Percentiles rank a stretch among this genome's conserved stretches.
These are phyloP conservation scores for Nixonia krombeini DNA, from an alignment of 1,140 invertebrate genomes.

Conservation along the genomic window DNA sequence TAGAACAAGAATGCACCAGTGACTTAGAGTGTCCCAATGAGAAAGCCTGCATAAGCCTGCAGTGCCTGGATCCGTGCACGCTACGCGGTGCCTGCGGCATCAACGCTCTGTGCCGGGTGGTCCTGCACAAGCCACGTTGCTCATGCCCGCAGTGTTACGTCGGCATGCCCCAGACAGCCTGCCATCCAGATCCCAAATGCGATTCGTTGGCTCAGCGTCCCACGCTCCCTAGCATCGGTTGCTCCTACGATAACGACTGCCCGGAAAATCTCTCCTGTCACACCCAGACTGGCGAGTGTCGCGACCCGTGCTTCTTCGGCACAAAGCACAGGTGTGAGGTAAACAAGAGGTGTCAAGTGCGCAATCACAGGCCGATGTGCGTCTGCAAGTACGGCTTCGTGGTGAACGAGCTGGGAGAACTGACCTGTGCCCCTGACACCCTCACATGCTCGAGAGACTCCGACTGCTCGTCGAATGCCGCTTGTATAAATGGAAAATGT, in stretches of 20 bases:
- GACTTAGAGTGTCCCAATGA: slow-evolving; percentile 92
- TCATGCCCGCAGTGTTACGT: slow-evolving; percentile 89
- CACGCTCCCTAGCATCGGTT: slow-evolving; percentile 70
- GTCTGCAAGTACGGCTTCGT: slow-evolving; percentile 91
- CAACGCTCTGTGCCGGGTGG: slow-evolving; percentile 88
- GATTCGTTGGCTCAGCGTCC: slow-evolving; percentile 72
- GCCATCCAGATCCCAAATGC: slow-evolving; percentile 83
- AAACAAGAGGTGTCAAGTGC: slow-evolving; percentile 90
- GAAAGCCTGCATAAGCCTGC: slow-evolving; percentile 88
- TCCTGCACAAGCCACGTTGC: slow-evolving; percentile 86
- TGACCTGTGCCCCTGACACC: slow-evolving; percentile 85
- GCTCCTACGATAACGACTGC: slow-evolving; percentile 80
- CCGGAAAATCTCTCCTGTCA: slow-evolving; percentile 83
- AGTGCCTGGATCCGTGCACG: slow-evolving; percentile 91
- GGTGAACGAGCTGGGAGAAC: slow-evolving; percentile 86
- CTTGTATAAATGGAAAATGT: slow-evolving; percentile 86
- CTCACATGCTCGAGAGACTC: slow-evolving; percentile 84
- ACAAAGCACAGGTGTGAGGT: slow-evolving; percentile 77
- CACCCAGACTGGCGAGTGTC: slow-evolving; percentile 77
- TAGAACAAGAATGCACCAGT: slow-evolving; percentile 91
- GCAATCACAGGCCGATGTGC: slow-evolving; percentile 86
- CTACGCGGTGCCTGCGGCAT: slow-evolving; percentile 88
- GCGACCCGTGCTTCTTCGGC: slow-evolving; percentile 82
- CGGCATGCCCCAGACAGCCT: slow-evolving; percentile 83
- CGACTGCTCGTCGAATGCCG: slow-evolving; percentile 88